phyloP scores from a whole-genome alignment of 2,113 vertebrate genomes.

The Xenopus tropicalis region DNA sequence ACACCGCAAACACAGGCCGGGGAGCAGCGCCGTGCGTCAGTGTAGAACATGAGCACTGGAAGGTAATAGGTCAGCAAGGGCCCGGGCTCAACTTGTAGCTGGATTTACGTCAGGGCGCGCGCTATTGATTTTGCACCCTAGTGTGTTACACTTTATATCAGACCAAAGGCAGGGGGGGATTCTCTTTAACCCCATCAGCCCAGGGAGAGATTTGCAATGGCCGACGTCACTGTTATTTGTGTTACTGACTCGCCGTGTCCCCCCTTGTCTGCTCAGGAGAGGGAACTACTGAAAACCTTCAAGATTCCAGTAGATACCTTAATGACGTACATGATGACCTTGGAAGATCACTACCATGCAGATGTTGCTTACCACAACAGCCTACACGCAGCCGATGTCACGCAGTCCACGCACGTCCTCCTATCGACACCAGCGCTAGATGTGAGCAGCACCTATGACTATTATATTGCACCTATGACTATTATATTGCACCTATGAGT shows the following conservation, averaged over 20 bases:
- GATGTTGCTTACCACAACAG: constrained; percentile 95
- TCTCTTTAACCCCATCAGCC: too few relatives aligned
- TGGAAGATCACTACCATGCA: constrained; percentile 91
- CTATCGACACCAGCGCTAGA: constrained; percentile 85
- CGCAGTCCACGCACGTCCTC: constrained; percentile 89
- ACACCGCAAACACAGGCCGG: neutral
- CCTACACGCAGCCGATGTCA: constrained; percentile 88
- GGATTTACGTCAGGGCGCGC: neutral
- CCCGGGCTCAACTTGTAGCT: neutral
- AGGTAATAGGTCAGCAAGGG: neutral
- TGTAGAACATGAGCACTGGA: neutral
- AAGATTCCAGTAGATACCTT: constrained; percentile 84
- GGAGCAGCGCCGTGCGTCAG: neutral
- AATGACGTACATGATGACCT: constrained; percentile 84
- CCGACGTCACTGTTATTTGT: too few relatives aligned
- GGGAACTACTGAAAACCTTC: constrained; percentile 87
- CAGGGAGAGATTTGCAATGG: too few relatives aligned
- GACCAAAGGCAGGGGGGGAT: too few relatives aligned
- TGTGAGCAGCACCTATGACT: constrained; percentile 67
- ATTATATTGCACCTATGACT: too few relatives aligned
- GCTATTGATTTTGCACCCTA: neutral
- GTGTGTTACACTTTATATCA: too few relatives aligned
- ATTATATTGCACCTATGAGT: too few relatives aligned
- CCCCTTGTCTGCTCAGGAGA: constrained; percentile 65
- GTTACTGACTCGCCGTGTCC: neutral